These are phyloP conservation scores for Barbus barbus DNA, from an alignment of 2,113 vertebrate species.

Conservation along the genomic window DNA sequence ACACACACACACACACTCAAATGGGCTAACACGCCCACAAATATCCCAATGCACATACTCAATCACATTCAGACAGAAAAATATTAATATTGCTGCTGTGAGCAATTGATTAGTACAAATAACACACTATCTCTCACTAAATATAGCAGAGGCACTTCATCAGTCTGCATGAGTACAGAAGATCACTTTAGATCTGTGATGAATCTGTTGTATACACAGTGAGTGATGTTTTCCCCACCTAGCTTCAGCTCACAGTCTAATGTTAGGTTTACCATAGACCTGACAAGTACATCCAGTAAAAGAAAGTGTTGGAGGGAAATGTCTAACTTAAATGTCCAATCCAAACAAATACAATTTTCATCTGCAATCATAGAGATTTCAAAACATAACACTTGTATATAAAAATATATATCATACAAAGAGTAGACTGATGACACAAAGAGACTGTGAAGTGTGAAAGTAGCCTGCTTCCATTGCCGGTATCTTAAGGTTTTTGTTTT, in stretches of 20 bases:
- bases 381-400: not conserved
- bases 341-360: constrained; percentile 6
- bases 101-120: not conserved
- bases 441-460: not conserved
- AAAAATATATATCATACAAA: not conserved
- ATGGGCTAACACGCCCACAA: not conserved
- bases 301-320: not conserved
- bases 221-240: constrained; percentile 2
- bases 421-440: not conserved
- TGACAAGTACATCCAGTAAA: constrained; percentile 54
- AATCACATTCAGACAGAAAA: not conserved
- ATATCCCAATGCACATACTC: not conserved
- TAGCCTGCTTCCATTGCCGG: not conserved
- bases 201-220: not conserved
- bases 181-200: not conserved
- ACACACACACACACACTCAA: not conserved
- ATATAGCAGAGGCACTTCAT: constrained; percentile 1
- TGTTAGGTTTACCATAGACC: constrained; percentile 67
- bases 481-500: not conserved
- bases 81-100: constrained; percentile 7
- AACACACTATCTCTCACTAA: not conserved
- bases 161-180: not conserved
- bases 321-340: not conserved
- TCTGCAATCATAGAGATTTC: not conserved
- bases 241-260: constrained; percentile 58